Evolutionary conservation across 2,797 vertebrate species (phyloP).

Genomic region (Pteropus rufus): DNA sequence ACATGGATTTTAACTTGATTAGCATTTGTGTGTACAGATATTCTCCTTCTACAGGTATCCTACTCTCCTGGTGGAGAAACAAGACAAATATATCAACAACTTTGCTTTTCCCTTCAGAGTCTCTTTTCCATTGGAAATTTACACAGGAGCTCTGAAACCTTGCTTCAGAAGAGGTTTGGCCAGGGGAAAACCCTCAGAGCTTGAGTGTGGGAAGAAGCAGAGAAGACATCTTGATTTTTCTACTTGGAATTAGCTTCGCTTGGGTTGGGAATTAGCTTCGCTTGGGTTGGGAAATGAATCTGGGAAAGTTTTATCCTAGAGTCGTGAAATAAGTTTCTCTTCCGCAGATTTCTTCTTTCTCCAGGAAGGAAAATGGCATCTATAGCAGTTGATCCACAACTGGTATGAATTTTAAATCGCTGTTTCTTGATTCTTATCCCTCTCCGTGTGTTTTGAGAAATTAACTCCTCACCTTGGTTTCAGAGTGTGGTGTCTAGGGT

Average conservation of each 20-base stretch:
- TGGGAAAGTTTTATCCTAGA: background rate
- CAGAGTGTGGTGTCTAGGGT: conserved; percentile 91
- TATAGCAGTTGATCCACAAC: conserved; percentile 74
- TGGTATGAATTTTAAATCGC: conserved; percentile 71
- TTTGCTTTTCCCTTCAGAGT: background rate
- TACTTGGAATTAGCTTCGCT: background rate
- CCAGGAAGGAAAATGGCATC: conserved; percentile 76
- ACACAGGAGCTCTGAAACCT: background rate
- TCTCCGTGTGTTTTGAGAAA: background rate
- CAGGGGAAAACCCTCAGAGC: background rate
- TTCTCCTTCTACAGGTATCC: background rate
- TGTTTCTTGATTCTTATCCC: background rate
- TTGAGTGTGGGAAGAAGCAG: background rate
- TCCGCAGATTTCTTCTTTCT: conserved; percentile 6
- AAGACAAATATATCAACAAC: background rate
- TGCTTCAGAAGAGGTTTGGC: background rate
- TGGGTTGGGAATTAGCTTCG: background rate
- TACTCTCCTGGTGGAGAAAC: background rate
- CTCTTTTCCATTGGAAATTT: background rate
- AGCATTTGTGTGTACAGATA: background rate
- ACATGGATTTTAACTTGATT: background rate
- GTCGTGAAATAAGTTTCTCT: conserved; percentile 38
- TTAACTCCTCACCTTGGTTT: background rate
- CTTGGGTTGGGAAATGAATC: background rate
- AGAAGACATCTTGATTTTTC: background rate